Base-by-base conservation (phyloP, 2,888 invertebrate genomes). In the Ochropleura plecta region DNA sequence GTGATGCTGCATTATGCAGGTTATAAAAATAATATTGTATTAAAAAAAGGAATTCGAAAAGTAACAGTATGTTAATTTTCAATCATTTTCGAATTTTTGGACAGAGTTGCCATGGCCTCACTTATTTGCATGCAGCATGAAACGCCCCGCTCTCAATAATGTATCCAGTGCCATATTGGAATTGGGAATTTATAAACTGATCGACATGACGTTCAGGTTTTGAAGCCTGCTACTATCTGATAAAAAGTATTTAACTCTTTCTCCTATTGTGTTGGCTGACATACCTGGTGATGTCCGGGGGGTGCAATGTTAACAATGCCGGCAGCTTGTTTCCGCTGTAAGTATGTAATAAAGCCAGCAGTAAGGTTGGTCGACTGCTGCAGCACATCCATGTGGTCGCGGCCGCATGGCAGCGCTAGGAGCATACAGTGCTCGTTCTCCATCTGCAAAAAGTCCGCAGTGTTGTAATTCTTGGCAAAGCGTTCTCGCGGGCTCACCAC, bases 261-360 rank as follows among this genome's bases (percentile, higher is more conserved):
- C 57, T 57, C 14, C 57, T 16, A 30, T 8, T 4, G 16, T 30
- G 4, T 57, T 57, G 3, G 48, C 10, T 20, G 70, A 62, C 59
- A 14, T 82, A 82, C 98, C 97, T 98, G 98, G 86, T 98, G 98
- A 88, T 98, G 98, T 85, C 98, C 99, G 73, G 99, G 99, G 83
- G 98, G 98, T 44, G 98, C 98, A 82, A 99, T 98, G 95, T 99
- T 99, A 88, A 99, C 99, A 92, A 99, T 99, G 89, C 99, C 99
- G 87, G 99, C 99, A 79, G 99, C 99, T 97, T 99, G 99, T 95
- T 99, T 99, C 92, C 98, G 98, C 96, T 99, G 98, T 89, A 99
- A 97, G 95, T 99, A 99, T 70, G 98, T 99, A 91, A 99, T 99
- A 95, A 99, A 99, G 86, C 99, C 99, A 83, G 97, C 98, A 88